Percentiles rank a stretch among this genome's conserved stretches.
Conservation (phyloP, 2,888 invertebrate species). For the Synergus laeviventris region DNA sequence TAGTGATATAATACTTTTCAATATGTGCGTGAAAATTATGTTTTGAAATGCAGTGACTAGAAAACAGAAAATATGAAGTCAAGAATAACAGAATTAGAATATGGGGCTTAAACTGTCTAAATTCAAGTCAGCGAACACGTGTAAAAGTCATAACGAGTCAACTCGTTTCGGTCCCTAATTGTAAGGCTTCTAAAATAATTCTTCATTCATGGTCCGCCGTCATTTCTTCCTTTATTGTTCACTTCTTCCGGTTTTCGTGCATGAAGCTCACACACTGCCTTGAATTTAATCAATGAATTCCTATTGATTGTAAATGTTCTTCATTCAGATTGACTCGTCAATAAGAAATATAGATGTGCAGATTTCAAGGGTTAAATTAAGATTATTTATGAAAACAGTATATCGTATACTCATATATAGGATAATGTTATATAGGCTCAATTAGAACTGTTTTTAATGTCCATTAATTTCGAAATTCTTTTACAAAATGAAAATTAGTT, state of each 20-base stretch:
- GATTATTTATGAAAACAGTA: too few relatives aligned
- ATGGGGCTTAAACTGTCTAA: neutral
- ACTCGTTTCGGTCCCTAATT: neutral
- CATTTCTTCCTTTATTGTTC: slow-evolving; percentile 45
- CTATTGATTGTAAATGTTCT: neutral
- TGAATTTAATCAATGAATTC: slow-evolving; percentile 35
- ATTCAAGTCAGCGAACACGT: slow-evolving; percentile 6
- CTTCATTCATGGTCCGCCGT: slow-evolving; percentile 49
- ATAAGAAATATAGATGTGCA: too few relatives aligned
- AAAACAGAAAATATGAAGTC: neutral
- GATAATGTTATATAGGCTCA: neutral
- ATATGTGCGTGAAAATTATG: neutral
- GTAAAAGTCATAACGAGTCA: neutral
- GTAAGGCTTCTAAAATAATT: slow-evolving; percentile 48
- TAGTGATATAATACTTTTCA: neutral
- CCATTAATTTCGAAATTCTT: neutral
- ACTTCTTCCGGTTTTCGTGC: slow-evolving; percentile 44
- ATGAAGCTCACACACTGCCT: slow-evolving; percentile 21
- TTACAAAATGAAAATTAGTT: neutral
- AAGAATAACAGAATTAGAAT: slow-evolving; percentile 17
- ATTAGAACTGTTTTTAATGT: neutral
- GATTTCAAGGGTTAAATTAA: neutral
- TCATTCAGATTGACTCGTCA: neutral
- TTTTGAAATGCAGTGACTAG: neutral
- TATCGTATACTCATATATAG: neutral